Percentiles rank a stretch among this genome's conserved stretches.
Conservation (phyloP, 2,113 vertebrate genomes). For the Cyanistes caeruleus region DNA sequence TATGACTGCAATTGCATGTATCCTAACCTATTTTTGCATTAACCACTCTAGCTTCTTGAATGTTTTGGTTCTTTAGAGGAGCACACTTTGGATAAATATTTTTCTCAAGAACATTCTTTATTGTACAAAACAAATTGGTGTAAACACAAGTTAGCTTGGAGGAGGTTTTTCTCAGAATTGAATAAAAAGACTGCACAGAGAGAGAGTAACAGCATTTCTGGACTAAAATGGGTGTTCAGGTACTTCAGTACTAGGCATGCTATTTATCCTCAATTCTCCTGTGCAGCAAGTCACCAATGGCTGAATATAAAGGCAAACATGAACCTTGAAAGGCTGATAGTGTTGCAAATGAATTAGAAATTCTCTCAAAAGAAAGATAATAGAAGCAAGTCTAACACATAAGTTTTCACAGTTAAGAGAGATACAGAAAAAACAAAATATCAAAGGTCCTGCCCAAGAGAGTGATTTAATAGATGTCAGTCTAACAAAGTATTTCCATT, state of each 20-base stretch:
- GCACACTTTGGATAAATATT: background rate
- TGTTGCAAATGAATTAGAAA: background rate
- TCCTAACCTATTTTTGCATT: background rate
- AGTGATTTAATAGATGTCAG: conserved; percentile 24
- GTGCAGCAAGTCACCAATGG: background rate
- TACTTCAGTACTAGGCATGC: background rate
- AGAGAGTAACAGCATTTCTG: background rate
- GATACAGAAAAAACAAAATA: background rate
- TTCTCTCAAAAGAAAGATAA: background rate
- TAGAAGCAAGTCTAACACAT: background rate
- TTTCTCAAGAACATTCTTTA: background rate
- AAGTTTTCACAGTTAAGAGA: conserved; percentile 18
- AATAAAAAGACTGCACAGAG: background rate
- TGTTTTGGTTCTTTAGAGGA: background rate
- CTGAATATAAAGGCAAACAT: background rate
- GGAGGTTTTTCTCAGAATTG: background rate
- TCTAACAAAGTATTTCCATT: background rate
- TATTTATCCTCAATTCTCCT: conserved; percentile 5
- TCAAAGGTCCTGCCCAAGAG: conserved; percentile 17
- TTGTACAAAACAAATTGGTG: background rate
- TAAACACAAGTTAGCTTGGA: background rate
- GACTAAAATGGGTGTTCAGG: background rate
- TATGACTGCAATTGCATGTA: background rate
- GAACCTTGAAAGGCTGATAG: background rate
- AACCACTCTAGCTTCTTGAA: background rate